A percentile compares a stretch with the other conserved stretches of the same genome.
phyloP scores from a whole-genome alignment of 2,888 invertebrate species.

The Brachycybe producta region DNA sequence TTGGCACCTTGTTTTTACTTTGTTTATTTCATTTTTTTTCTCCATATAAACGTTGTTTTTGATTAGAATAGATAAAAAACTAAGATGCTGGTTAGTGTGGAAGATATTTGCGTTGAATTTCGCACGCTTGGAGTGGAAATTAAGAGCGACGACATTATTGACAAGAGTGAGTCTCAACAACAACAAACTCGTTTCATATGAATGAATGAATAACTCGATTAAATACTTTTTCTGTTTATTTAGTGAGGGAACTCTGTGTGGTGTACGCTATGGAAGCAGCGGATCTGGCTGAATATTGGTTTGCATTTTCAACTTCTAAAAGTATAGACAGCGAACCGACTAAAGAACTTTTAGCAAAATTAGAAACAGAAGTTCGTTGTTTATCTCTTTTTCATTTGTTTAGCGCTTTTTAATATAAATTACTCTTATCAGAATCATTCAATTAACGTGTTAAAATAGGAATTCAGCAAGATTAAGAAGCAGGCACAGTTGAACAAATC shows the following conservation, averaged over 20 bases:
- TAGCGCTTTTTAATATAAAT: no score
- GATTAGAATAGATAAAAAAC: no score
- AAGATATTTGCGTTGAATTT: neutral
- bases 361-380: conserved; percentile 67
- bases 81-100: neutral
- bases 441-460: no score
- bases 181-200: no score
- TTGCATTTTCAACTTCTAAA: conserved; percentile 57
- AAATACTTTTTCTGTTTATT: conserved; percentile 22
- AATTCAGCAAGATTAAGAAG: no score
- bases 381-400: no score
- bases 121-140: neutral
- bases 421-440: no score
- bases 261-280: conserved; percentile 49
- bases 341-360: conserved; percentile 42
- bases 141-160: neutral
- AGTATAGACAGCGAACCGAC: conserved; percentile 48
- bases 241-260: conserved; percentile 50
- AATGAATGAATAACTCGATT: neutral
- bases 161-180: conserved; percentile 1
- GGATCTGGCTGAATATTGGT: conserved; percentile 62
- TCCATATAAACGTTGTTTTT: no score
- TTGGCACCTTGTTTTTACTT: no score
- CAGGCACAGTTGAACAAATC: no score
- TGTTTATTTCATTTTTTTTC: no score